Conservation (phyloP, 2,797 vertebrate genomes). For the Phylloscopus collybita region DNA sequence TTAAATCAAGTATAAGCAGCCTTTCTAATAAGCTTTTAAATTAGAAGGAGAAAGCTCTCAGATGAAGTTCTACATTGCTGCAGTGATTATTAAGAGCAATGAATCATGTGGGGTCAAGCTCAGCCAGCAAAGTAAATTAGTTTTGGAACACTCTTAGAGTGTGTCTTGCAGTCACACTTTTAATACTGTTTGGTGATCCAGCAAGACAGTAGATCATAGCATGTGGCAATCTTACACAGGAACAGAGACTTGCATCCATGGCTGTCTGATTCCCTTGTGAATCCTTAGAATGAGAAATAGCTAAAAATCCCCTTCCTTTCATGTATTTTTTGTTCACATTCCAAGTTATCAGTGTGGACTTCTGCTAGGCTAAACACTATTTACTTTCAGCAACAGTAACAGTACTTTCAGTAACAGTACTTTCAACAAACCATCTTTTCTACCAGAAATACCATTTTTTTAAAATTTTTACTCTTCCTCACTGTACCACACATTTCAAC, state of each 20-base stretch:
- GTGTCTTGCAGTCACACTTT: background rate
- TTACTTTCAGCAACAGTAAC: background rate
- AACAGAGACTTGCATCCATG: background rate
- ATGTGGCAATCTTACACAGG: background rate
- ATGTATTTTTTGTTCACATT: background rate
- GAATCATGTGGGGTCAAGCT: background rate
- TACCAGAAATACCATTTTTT: background rate
- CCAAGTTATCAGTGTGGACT: background rate
- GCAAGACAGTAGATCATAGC: background rate
- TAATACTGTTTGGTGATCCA: background rate
- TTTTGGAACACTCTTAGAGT: background rate
- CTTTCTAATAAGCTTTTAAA: slow-evolving; percentile 68
- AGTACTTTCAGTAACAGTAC: background rate
- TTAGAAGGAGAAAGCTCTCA: slow-evolving; percentile 53
- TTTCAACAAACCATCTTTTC: background rate
- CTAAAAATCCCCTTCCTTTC: background rate
- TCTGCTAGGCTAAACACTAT: background rate
- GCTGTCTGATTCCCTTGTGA: background rate
- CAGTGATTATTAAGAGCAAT: slow-evolving; percentile 46
- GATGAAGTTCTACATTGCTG: slow-evolving; percentile 59
- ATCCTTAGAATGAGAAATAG: background rate
- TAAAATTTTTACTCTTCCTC: background rate
- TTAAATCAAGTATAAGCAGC: slow-evolving; percentile 65
- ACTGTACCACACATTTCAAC: background rate
- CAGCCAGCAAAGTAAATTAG: background rate